Conservation (phyloP, 2,797 vertebrate species). For the Cossypha dichroa region DNA sequence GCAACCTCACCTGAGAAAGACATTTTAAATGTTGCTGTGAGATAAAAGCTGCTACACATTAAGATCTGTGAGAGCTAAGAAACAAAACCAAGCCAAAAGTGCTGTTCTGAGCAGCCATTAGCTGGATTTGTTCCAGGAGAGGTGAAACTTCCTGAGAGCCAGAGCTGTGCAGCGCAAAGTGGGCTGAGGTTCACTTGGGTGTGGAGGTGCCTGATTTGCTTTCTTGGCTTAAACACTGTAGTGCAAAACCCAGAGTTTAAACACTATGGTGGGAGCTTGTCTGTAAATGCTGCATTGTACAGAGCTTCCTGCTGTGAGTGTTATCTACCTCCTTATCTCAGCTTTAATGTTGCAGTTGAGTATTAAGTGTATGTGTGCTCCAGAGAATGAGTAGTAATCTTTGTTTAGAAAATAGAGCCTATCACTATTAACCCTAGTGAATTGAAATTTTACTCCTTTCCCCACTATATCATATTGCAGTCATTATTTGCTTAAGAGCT, state of each 20-base stretch:
- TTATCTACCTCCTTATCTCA: conserved; percentile 63
- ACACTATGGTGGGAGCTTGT: not conserved
- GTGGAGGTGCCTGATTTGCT: not conserved
- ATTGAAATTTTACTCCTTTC: conserved; percentile 45
- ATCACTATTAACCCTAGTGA: conserved; percentile 25
- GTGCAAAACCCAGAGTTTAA: not conserved
- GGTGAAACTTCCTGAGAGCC: not conserved
- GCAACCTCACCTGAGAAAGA: not conserved
- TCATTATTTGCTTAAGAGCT: conserved; percentile 52
- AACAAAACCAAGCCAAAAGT: not conserved
- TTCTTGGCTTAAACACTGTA: not conserved
- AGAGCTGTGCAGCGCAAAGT: not conserved
- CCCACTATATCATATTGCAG: conserved; percentile 10
- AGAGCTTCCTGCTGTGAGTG: conserved; percentile 60
- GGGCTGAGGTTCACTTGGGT: not conserved
- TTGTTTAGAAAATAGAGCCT: conserved; percentile 63
- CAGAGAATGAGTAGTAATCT: conserved; percentile 53
- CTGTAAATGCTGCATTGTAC: conserved; percentile 9
- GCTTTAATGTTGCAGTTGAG: conserved; percentile 56
- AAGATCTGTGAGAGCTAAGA: not conserved
- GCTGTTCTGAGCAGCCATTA: not conserved
- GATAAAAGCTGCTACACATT: not conserved
- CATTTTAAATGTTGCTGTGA: not conserved
- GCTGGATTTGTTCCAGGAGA: conserved; percentile 4
- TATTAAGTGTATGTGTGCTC: conserved; percentile 58